phyloP scores from a whole-genome alignment of 2,113 vertebrate species.

The Colossoma macropomum region DNA sequence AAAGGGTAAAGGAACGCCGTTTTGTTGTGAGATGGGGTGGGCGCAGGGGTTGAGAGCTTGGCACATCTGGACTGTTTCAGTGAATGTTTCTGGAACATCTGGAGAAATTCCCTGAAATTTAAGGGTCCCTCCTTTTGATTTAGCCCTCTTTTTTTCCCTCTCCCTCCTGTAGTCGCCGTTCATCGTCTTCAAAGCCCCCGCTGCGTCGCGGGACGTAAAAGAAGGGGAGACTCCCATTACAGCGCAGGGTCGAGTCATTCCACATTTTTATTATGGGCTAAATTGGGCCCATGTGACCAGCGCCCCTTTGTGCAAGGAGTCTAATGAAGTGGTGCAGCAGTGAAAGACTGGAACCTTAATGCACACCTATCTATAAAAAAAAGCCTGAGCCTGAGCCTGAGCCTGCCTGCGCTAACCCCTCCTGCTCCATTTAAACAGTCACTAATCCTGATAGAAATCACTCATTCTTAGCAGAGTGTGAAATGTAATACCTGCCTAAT shows the following conservation, averaged over 20 bases:
- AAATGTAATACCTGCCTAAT: slow-evolving; percentile 30
- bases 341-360: slow-evolving; percentile 40
- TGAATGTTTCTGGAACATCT: slow-evolving; percentile 80
- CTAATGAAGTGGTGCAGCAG: slow-evolving; percentile 74
- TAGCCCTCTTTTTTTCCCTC: slow-evolving; percentile 6
- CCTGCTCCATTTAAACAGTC: background rate
- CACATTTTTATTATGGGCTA: slow-evolving; percentile 71
- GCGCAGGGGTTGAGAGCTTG: background rate
- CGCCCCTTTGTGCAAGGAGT: slow-evolving; percentile 56
- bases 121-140: slow-evolving; percentile 69
- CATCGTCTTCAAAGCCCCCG: slow-evolving; percentile 72
- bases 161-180: slow-evolving; percentile 55
- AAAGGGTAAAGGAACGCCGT: slow-evolving; percentile 9
- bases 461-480: background rate
- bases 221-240: slow-evolving; percentile 59
- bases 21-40: slow-evolving; percentile 1
- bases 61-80: slow-evolving; percentile 81
- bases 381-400: background rate
- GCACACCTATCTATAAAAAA: background rate
- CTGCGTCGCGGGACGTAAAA: slow-evolving; percentile 65
- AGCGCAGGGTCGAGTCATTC: slow-evolving; percentile 63
- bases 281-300: slow-evolving; percentile 78
- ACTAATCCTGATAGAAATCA: slow-evolving; percentile 29
- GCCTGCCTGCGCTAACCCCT: background rate
- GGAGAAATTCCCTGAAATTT: slow-evolving; percentile 80